Base-by-base conservation (phyloP, 2,888 invertebrate species). In the Pollenia angustigena region DNA sequence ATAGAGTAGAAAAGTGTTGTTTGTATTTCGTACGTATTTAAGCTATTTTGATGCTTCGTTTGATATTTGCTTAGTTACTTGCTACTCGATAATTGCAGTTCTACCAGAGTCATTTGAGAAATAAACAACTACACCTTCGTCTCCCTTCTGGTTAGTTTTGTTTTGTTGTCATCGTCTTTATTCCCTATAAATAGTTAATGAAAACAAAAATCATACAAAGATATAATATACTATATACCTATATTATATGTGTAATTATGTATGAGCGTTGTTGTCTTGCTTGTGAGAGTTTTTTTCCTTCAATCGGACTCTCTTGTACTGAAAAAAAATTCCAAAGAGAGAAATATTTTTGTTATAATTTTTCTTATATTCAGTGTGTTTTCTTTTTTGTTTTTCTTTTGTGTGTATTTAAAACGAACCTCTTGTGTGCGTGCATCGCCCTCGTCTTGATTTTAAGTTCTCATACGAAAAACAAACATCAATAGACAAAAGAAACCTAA, bases 391-490 rank as follows among this genome's bases (percentile, higher is more conserved):
- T 71, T 52, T 68, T 62, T 69, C 60, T 69, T 46, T 52, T 82
- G n/a, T 84, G 46, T 58, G 52, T 74, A 46, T 75, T 79, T 23
- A 44, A 83, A 72, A 66, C 18, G 69, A 68, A 79, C 64, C 78
- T 88, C 69, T 81, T 82, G 83, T 87, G 71, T 88, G 86, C 88
- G 88, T 88, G 87, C 88, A 88, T 88, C 88, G 88, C 88, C 88
- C 74, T 79, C 80, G 66, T 74, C 85, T 87, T 80, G 81, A 84
- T 64, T 68, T 83, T 87, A 71, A 74, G 44, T 85, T 75, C 82
- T 79, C 79, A 68, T 60, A 84, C 56, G 62, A 80, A 32, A 32
- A 32, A 32, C 32, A 32, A 69, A 54, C 48, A 75, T 74, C 79
- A 80, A 79, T 79, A 68, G 74, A 83, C 84, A 83, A 74, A 78